Conservation (phyloP, 2,797 vertebrate genomes). For the Cichlasoma orientale region DNA sequence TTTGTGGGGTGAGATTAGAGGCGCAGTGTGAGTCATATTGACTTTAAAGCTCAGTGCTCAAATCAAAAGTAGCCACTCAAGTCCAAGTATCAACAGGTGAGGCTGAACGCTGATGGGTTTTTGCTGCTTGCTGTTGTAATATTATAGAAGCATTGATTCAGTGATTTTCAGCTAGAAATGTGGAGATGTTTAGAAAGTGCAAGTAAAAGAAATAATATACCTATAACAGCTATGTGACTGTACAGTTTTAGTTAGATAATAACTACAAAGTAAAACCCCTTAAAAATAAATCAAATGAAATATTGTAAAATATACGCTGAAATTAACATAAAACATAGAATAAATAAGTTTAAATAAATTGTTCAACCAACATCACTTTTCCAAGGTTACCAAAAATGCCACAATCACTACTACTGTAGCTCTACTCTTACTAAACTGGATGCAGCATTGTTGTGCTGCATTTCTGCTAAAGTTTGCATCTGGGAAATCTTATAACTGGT, state of each 20-base stretch:
- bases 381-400: too few species aligned
- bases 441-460: too few species aligned
- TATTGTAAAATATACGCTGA: too few species aligned
- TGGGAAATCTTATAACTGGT: neutral
- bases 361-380: too few species aligned
- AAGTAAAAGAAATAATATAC: accelerated
- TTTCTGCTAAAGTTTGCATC: neutral
- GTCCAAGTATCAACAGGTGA: slow-evolving; percentile 5
- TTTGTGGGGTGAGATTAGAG: slow-evolving; percentile 14
- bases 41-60: slow-evolving; percentile 1
- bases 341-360: too few species aligned
- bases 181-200: neutral
- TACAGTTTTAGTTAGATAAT: neutral
- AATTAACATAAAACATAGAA: too few species aligned
- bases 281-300: too few species aligned
- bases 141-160: neutral
- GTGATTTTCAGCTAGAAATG: neutral
- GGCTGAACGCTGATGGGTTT: neutral
- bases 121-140: neutral
- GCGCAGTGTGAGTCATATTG: neutral
- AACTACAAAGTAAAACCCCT: neutral
- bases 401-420: too few species aligned
- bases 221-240: neutral
- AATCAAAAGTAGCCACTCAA: slow-evolving; percentile 22
- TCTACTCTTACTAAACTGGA: too few species aligned